A percentile compares a stretch with the other conserved stretches of the same genome.
Evolutionary conservation across 37 sponge, comb jelly and placozoan species (phyloP).

Genomic region (Ianthella basta): DNA sequence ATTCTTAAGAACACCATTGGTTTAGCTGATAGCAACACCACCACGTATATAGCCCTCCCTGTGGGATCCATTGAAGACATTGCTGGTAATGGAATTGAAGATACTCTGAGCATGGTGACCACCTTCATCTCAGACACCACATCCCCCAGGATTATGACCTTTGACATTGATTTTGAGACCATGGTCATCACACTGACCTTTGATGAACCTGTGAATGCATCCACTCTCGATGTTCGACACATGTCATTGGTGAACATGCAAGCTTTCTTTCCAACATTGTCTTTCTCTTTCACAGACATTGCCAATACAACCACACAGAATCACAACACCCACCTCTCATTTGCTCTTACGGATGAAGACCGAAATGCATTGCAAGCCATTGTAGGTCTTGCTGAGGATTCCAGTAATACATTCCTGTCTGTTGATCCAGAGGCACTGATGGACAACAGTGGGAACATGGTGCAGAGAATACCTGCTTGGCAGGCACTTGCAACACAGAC

Average conservation of each 20-base stretch:
- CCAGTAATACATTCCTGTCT: conserved; percentile 71
- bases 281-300: conserved; percentile 37
- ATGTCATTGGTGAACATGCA: conserved; percentile 63
- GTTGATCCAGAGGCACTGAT: conserved; percentile 75
- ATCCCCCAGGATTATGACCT: conserved; percentile 52
- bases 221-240: conserved; percentile 76
- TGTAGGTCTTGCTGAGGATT: conserved; percentile 50
- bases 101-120: conserved; percentile 16
- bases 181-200: conserved; percentile 71
- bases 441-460: conserved; percentile 88
- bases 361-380: conserved; percentile 63
- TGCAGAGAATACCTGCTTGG: conserved; percentile 63
- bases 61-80: conserved; percentile 65
- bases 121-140: conserved; percentile 59
- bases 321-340: conserved; percentile 57
- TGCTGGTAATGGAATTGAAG: conserved; percentile 69
- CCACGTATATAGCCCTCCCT: conserved; percentile 64
- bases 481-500: conserved; percentile 52
- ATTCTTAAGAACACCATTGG: conserved; percentile 66
- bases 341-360: conserved; percentile 52
- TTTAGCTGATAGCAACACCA: conserved; percentile 43
- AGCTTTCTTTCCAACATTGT: conserved; percentile 62
- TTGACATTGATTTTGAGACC: conserved; percentile 63
- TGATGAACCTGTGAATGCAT: conserved; percentile 74
- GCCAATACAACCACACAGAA: conserved; percentile 37